Conservation (phyloP, 1,140 invertebrate genomes). For the Tetragnatha versicolor region DNA sequence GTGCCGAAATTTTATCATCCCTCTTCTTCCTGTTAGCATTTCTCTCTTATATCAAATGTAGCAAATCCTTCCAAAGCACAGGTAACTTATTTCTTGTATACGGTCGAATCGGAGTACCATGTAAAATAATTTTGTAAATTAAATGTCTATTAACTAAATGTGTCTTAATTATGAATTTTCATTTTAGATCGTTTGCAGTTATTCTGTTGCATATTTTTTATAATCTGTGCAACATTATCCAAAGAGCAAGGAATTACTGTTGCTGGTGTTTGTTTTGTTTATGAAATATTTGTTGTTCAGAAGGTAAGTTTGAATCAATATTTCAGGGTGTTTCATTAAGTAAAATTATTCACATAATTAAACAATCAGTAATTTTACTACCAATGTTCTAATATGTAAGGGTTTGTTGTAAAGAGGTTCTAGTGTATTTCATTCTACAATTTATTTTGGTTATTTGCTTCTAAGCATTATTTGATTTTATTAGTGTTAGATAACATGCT, state of each 20-base stretch:
- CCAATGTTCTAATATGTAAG: too few species aligned
- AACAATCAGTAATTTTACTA: too few species aligned
- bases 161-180: background rate
- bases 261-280: slow-evolving; percentile 88
- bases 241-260: slow-evolving; percentile 98
- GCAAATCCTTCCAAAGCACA: slow-evolving; percentile 17
- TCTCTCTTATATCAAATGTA: slow-evolving; percentile 73
- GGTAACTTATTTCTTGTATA: slow-evolving; percentile 18
- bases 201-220: slow-evolving; percentile 76
- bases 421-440: too few species aligned
- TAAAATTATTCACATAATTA: too few species aligned
- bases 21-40: slow-evolving; percentile 91
- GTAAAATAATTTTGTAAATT: background rate
- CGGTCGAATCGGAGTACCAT: background rate
- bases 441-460: too few species aligned
- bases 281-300: slow-evolving; percentile 73
- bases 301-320: slow-evolving; percentile 56
- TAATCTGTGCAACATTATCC: slow-evolving; percentile 85
- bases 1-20: slow-evolving; percentile 94
- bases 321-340: too few species aligned
- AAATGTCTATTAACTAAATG: background rate
- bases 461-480: too few species aligned
- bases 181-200: slow-evolving; percentile 74
- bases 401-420: too few species aligned
- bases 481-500: too few species aligned